Evolutionary conservation across 2,113 vertebrate genomes (phyloP).

Genomic region (Castor canadensis): DNA sequence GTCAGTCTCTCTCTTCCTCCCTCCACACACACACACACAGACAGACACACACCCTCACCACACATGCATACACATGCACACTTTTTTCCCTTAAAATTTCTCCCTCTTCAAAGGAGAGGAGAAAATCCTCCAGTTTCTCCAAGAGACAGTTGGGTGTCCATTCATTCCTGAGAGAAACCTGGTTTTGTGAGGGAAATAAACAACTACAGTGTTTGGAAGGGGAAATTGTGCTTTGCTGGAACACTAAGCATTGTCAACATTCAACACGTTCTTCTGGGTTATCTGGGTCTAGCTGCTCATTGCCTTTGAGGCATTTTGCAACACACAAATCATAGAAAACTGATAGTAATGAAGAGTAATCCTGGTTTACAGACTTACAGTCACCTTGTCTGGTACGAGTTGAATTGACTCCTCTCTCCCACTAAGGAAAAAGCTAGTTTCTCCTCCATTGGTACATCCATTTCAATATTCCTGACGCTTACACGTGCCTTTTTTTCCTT

Average conservation of each 20-base stretch:
- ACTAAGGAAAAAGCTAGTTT: background rate
- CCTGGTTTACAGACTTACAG: background rate
- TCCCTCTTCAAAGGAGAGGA: background rate
- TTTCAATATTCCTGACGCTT: background rate
- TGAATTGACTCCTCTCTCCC: background rate
- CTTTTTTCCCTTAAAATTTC: background rate
- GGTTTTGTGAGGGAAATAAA: background rate
- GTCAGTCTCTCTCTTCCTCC: background rate
- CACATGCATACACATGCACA: accelerated
- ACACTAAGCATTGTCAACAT: background rate
- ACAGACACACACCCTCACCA: background rate
- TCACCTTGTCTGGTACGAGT: background rate
- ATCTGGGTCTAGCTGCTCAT: background rate
- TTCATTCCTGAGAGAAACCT: background rate
- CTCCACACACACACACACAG: background rate
- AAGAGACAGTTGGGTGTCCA: background rate
- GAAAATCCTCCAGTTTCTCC: background rate
- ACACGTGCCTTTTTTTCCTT: background rate
- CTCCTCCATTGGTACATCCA: background rate
- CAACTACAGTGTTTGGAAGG: background rate
- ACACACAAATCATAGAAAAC: background rate
- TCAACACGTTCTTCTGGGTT: background rate
- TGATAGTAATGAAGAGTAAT: background rate
- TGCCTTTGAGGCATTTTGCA: background rate
- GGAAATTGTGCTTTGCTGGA: background rate